Base-by-base conservation (phyloP, 2,888 invertebrate genomes). In the Troides aeacus region DNA sequence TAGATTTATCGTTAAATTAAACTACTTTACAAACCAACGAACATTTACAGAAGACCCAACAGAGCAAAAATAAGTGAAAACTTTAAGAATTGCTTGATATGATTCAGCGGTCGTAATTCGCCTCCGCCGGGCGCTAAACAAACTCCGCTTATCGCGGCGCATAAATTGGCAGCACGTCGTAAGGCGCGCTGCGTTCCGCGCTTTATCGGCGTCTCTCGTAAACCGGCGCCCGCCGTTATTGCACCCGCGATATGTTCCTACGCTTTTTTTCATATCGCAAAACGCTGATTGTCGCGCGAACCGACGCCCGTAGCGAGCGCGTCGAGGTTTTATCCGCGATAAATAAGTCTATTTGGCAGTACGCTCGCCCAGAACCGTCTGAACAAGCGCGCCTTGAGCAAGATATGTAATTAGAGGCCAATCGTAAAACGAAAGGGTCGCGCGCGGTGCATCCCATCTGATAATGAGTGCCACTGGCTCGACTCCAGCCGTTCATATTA, bases 161-260 rank as follows among this genome's bases (percentile, higher is more conserved):
- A 92, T 91, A 92, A 92, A 91, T 92, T 92, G 91, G 90, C 91
- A 87, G 89, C 92, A 89, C 89, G 87, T 91, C 92, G 92, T 92
- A 92, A 91, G 90, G 89, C 88, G 87, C 81, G 81, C 87, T 84
- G 83, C 83, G 85, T 84, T 79, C 81, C 82, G 81, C 81, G 78
- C 83, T 89, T 91, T 91, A 91, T 90, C 91, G 88, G 89, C 84
- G 76, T 79, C 88, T 87, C 88, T 89, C 90, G 88, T 90, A 91
- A 91, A 92, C 89, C 88, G 85, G 80, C 86, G 83, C 84, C 79
- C 84, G 83, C 84, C 85, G 88, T 91, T 91, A 90, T 90, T 90
- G 88, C 88, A 82, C 79, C 79, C 81, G 85, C 84, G 86, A 85
- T 84, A 85, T 86, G 89, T 85, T 78, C 82, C 82, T 81, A 84